These are phyloP conservation scores for Poecilobothrus nobilitatus DNA, from an alignment of 2,888 invertebrate species.

Conservation along the genomic window DNA sequence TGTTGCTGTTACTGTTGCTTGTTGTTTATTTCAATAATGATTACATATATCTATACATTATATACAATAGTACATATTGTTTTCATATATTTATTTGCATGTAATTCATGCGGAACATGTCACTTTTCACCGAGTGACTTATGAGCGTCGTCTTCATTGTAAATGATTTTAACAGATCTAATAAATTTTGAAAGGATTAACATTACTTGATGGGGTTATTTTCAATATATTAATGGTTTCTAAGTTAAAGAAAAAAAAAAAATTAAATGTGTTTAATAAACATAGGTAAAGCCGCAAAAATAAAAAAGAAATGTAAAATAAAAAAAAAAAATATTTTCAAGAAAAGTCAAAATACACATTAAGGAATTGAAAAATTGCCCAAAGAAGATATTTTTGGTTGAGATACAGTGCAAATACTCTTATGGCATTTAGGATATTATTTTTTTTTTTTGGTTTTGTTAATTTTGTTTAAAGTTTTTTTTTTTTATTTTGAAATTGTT, in stretches of 20 bases:
- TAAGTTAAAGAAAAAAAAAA: neutral
- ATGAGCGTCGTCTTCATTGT: slow-evolving; percentile 1
- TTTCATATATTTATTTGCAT: neutral
- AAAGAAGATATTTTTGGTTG: neutral
- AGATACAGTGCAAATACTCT: too few species aligned
- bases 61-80: neutral
- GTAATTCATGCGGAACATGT: slow-evolving; percentile 4
- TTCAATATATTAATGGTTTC: slow-evolving; percentile 3
- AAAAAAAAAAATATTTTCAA: neutral
- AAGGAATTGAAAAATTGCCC: slow-evolving; percentile 4
- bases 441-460: too few species aligned
- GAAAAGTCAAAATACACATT: slow-evolving; percentile 5
- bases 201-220: slow-evolving; percentile 6
- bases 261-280: neutral
- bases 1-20: too few species aligned
- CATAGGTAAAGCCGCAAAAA: too few species aligned
- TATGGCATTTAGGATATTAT: too few species aligned
- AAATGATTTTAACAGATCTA: slow-evolving; percentile 6
- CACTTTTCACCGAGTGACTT: slow-evolving; percentile 4
- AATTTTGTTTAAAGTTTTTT: too few species aligned
- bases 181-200: slow-evolving; percentile 6
- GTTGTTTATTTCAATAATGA: too few species aligned
- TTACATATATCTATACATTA: neutral
- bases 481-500: too few species aligned
- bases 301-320: too few species aligned